Conservation (phyloP, 2,888 invertebrate species). For the Aspidiotus destructor region DNA sequence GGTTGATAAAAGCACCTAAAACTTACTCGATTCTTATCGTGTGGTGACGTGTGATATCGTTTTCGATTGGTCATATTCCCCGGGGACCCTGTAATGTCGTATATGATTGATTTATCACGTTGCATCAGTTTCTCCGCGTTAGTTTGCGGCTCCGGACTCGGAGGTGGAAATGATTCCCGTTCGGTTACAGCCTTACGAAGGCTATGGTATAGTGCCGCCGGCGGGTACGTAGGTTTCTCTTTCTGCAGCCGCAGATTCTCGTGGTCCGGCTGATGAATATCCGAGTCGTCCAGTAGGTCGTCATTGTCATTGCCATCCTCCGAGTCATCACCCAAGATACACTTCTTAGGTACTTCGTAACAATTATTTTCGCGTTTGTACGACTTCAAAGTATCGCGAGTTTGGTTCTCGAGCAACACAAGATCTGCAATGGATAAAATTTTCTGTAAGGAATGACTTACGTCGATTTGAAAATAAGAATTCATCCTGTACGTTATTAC, state of each 20-base stretch:
- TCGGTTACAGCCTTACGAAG: slow-evolving; percentile 7
- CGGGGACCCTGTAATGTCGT: slow-evolving; percentile 26
- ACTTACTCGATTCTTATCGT: slow-evolving; percentile 51
- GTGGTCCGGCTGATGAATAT: slow-evolving; percentile 1
- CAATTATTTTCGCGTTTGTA: slow-evolving; percentile 5
- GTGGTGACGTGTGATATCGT: slow-evolving; percentile 51
- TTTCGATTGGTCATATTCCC: slow-evolving; percentile 41
- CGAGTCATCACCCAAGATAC: background rate
- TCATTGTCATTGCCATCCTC: slow-evolving; percentile 1
- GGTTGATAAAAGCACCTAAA: no score
- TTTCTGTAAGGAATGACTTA: background rate
- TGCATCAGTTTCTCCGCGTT: slow-evolving; percentile 15
- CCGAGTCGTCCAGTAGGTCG: slow-evolving; percentile 17
- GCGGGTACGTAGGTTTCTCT: slow-evolving; percentile 7
- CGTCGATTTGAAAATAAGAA: no score
- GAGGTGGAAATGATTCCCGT: slow-evolving; percentile 14
- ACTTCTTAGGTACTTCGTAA: slow-evolving; percentile 13
- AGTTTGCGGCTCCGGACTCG: slow-evolving; percentile 20
- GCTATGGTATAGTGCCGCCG: slow-evolving; percentile 16
- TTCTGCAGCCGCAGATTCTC: background rate
- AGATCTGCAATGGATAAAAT: slow-evolving; percentile 6
- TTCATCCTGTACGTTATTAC: slow-evolving; percentile 7
- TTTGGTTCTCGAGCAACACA: slow-evolving; percentile 14
- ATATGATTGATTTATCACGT: slow-evolving; percentile 21
- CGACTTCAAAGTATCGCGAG: background rate